Evolutionary conservation across 2,113 vertebrate genomes (phyloP), one percentile per base, ranked within the genome.

Genomic region (Trematomus loennbergii): DNA sequence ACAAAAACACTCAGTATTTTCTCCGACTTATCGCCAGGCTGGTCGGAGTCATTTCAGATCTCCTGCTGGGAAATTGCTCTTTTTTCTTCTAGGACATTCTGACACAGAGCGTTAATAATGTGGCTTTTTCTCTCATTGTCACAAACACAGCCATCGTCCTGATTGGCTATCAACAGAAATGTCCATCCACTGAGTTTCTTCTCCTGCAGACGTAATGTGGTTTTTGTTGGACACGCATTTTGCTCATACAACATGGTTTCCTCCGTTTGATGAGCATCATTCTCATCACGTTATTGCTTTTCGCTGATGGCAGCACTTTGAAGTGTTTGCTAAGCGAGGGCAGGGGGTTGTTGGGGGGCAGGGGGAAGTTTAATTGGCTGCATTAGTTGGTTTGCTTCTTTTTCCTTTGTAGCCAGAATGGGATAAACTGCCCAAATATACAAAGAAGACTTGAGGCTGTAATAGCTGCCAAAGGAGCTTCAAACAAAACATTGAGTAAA

Each of bases 281-380:
- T 90, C 84, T 88, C 69, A 91, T 93, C 86, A 72, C 83, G 86
- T 84, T 86, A 89, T 81, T 82, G 85, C 92, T 80, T 46, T 86
- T 72, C 75, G 83, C 90, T 92, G 87, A 92, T 93, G 88, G 91
- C 81, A 89, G 86, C 90, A 90, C 91, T 89, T 86, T 92, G 81
- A 86, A 91, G 87, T 86, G 90, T 84, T 88, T 85, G 82, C 75
- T 86, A 22, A 73, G 60, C 64, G 48, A 57, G 76, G 66, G 60
- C 50, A 75, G 59, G 15, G 33, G 12, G 63, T 11, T 11, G 58
- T 65, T 9, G 7, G 57, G 16, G 71, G 40, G 49, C 46, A 45
- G 72, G 64, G 77, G 36, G 79, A 40, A 20, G 46, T 87, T 86
- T 91, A 93, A 93, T 94, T 93, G 87, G 83, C 79, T 79, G 78